These are phyloP conservation scores for Channa argus DNA, from an alignment of 2,113 vertebrate species.

Conservation along the genomic window DNA sequence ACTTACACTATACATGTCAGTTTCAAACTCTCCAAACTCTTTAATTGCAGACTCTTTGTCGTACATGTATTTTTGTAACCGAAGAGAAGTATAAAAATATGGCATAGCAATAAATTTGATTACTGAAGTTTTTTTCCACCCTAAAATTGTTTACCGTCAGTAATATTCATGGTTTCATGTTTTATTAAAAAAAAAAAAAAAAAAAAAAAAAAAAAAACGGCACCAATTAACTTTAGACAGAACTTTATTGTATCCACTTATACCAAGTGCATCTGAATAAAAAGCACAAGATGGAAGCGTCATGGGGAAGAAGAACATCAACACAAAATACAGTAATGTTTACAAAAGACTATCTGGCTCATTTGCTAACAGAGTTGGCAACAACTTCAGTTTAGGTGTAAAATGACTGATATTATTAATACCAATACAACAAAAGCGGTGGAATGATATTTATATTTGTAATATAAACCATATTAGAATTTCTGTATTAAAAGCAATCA, in stretches of 20 bases:
- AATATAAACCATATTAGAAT: slow-evolving; percentile 51
- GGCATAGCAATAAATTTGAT: background rate
- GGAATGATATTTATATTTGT: slow-evolving; percentile 36
- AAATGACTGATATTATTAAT: slow-evolving; percentile 24
- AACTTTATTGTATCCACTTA: slow-evolving; percentile 74
- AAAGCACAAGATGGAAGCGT: slow-evolving; percentile 51
- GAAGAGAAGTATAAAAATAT: background rate
- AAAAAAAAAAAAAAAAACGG: background rate
- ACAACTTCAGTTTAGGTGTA: slow-evolving; percentile 26
- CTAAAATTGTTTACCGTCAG: background rate
- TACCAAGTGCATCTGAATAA: slow-evolving; percentile 64
- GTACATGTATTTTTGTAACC: background rate
- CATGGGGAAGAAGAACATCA: slow-evolving; percentile 55
- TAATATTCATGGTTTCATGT: background rate
- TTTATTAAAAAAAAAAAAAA: background rate
- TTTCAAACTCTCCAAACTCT: no score
- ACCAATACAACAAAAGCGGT: slow-evolving; percentile 39
- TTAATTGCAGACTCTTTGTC: no score
- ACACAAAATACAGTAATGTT: slow-evolving; percentile 53
- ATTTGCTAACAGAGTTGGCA: slow-evolving; percentile 32
- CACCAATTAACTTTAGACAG: slow-evolving; percentile 24
- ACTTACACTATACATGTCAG: no score
- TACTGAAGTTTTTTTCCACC: background rate
- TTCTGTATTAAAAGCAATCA: slow-evolving; percentile 20
- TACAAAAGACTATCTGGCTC: slow-evolving; percentile 52